Evolutionary conservation across 2,797 vertebrate species (phyloP).

Genomic region (Lutjanus argentimaculatus): DNA sequence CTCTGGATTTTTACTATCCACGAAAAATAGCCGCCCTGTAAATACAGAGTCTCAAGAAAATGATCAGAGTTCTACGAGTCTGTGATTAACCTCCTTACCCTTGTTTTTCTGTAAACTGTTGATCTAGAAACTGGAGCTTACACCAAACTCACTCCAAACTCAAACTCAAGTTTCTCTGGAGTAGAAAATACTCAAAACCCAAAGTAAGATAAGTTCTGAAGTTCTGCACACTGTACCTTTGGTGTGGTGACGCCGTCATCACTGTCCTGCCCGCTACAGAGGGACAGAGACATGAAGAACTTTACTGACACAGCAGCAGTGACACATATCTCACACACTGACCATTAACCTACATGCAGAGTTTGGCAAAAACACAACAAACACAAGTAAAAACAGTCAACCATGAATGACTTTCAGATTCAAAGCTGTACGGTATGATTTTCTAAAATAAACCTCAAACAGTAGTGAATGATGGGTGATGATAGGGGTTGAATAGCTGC

Average conservation of each 20-base stretch:
- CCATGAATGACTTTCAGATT: neutral
- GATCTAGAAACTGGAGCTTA: neutral
- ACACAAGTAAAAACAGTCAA: neutral
- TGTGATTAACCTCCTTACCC: neutral
- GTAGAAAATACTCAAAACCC: too few species aligned
- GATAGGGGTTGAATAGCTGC: too few species aligned
- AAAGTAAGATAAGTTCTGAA: conserved; percentile 8
- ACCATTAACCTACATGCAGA: neutral
- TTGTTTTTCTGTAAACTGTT: neutral
- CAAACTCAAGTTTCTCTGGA: too few species aligned
- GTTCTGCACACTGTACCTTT: conserved; percentile 82
- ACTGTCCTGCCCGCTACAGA: conserved; percentile 87
- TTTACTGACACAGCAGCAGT: neutral
- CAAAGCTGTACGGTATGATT: too few species aligned
- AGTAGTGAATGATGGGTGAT: too few species aligned
- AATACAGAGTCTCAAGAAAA: neutral
- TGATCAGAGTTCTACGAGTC: neutral
- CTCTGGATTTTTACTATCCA: too few species aligned
- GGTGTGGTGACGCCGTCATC: conserved; percentile 84
- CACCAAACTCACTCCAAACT: too few species aligned
- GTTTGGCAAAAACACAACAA: too few species aligned
- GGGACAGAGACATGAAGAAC: neutral
- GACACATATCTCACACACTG: neutral
- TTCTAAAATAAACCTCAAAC: too few species aligned
- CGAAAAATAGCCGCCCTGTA: too few species aligned